These are phyloP conservation scores for Resseliella maxima DNA, from an alignment of 2,888 invertebrate genomes.

Conservation along the genomic window DNA sequence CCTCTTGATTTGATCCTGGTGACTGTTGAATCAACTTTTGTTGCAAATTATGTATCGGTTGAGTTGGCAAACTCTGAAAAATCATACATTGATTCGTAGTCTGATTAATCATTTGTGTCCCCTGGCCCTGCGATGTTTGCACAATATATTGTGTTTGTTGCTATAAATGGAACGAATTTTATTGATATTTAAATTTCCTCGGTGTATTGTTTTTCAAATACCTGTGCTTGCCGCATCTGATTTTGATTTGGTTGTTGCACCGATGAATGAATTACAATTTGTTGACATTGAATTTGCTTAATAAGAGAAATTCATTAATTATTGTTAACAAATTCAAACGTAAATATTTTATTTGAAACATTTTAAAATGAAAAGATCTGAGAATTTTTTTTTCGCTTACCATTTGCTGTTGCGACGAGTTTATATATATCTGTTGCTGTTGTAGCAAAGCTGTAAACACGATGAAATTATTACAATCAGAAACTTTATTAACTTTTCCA, in stretches of 20 bases:
- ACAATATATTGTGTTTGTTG: constrained; percentile 37
- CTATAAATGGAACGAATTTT: not conserved
- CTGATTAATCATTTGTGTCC: not conserved
- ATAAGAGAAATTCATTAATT: not conserved
- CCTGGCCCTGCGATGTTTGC: not conserved
- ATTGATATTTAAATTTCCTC: not conserved
- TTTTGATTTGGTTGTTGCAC: not conserved
- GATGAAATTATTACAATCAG: not conserved
- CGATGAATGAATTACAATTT: constrained; percentile 43
- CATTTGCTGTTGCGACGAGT: constrained; percentile 26
- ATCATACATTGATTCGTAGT: not conserved
- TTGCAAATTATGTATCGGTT: constrained; percentile 59
- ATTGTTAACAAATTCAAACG: not conserved
- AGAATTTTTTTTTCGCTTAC: not conserved
- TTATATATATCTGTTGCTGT: constrained; percentile 6
- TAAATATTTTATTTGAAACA: too few relatives aligned
- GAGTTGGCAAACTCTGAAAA: not conserved
- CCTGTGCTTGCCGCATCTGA: not conserved
- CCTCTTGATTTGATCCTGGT: constrained; percentile 60
- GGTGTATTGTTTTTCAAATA: not conserved
- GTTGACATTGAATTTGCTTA: constrained; percentile 34
- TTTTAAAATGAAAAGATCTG: not conserved
- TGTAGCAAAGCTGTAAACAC: not conserved
- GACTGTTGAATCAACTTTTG: constrained; percentile 60
- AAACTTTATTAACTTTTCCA: too few relatives aligned